phyloP scores from a whole-genome alignment of 2,113 vertebrate species.

The Dermatemys mawii region DNA sequence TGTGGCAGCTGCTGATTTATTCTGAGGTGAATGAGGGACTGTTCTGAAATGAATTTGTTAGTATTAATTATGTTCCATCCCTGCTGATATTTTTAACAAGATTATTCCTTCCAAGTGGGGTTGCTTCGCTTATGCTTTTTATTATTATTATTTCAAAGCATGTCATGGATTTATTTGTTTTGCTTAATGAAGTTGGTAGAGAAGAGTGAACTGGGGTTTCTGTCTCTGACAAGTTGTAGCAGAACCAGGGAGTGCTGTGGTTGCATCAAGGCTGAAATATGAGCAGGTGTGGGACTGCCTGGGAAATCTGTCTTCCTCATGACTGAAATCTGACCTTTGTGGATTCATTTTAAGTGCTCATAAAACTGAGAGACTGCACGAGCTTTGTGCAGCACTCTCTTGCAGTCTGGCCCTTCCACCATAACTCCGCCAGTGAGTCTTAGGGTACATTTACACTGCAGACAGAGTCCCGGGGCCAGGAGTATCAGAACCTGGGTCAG shows the following conservation, averaged over 20 bases:
- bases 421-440: neutral
- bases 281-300: neutral
- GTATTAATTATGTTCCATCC: conserved; percentile 23
- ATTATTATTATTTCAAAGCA: neutral
- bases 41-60: neutral
- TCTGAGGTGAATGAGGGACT: neutral
- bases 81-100: conserved; percentile 51
- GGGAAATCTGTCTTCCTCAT: neutral
- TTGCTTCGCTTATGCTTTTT: neutral
- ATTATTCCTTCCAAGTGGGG: neutral
- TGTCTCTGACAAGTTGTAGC: neutral
- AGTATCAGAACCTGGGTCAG: too few relatives aligned
- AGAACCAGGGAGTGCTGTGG: neutral
- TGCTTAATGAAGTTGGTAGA: neutral
- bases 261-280: neutral
- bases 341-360: neutral
- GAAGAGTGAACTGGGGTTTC: rapidly evolving
- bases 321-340: neutral
- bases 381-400: neutral
- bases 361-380: neutral
- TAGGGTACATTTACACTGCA: neutral
- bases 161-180: neutral
- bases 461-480: rapidly evolving
- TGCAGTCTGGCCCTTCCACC: neutral
- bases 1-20: neutral